Conservation (phyloP, 2,888 invertebrate genomes). For the Drosophila basisetae region DNA sequence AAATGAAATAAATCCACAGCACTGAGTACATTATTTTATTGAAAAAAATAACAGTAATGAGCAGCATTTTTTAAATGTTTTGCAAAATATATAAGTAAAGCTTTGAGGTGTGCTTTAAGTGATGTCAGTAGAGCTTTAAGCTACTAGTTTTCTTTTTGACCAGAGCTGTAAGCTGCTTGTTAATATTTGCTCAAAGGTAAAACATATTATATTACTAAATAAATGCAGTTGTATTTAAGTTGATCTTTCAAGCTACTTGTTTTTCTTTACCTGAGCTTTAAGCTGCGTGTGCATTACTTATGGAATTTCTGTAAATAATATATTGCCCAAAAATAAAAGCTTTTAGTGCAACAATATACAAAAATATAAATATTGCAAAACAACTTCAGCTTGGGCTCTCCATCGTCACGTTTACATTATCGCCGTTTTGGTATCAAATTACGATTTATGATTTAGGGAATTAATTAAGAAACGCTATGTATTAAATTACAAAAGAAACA, state of each 20-base stretch:
- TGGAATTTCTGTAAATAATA: not conserved
- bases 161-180: not conserved
- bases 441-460: constrained; percentile 60
- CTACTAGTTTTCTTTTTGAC: not conserved
- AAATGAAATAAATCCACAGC: not conserved
- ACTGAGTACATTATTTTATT: not conserved
- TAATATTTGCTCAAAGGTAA: too few relatives aligned
- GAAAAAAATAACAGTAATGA: not conserved
- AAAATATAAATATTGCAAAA: constrained; percentile 5
- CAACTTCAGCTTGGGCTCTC: constrained; percentile 23
- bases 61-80: not conserved
- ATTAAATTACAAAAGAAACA: constrained; percentile 61
- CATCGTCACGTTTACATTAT: constrained; percentile 36
- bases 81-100: too few relatives aligned
- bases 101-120: not conserved
- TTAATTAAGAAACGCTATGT: constrained; percentile 67
- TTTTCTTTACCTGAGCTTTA: not conserved
- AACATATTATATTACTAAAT: not conserved
- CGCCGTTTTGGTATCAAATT: constrained; percentile 44
- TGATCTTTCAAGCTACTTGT: not conserved
- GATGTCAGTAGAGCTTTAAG: not conserved
- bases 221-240: not conserved
- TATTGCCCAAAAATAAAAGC: not conserved
- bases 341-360: constrained; percentile 10
- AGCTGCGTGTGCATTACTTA: not conserved